Base-by-base conservation (phyloP, 2,797 vertebrate species). In the Sebastes iracundus region DNA sequence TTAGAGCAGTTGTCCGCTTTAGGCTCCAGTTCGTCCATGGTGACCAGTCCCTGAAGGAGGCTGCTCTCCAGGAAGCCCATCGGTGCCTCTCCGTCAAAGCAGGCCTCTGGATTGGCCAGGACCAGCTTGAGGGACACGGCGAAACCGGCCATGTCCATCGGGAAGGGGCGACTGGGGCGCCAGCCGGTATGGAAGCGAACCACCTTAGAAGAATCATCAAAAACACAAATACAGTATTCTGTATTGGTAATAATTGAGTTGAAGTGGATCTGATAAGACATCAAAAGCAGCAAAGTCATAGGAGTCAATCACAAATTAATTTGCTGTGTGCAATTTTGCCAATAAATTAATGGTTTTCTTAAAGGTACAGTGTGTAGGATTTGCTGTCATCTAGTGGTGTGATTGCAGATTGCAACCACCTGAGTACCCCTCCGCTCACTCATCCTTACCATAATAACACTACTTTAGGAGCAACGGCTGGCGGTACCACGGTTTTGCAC, bases 21-120 rank as follows among this genome's bases (percentile, higher is more conserved):
- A 7, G 98, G 97, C 91, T 98, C 97, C 80, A 98, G 95, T 70
- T 98, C 96, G 1, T 97, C 96, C 90, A 97, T 93, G 2, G 97
- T 97, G n/a, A 97, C 96, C 38, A 99, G 81, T 7, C 94, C 95
- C 79, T 97, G 96, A 58, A 99, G 93, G 11, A 99, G 94, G 87
- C 97, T 99, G 93, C 97, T 98, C 80, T 99, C 98, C 89, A 98
- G 92, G 90, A 97, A 97, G 71, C 98, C 98, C 82, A 97, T 96
- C 42, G 97, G 96, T 2, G 97, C 97, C 0, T 95, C 88, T 5
- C 95, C 94, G 6, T 98, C 96, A 22, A 99, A 99, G 35, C 88
- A 93, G 30, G 97, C 96, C 12, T 94, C 94, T 0, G 93, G 96
- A 81, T 97, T 96, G 77, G 93, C 90, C 87, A 97, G 81, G 11